Evolutionary conservation across 2,797 vertebrate species (phyloP), one percentile per base, ranked within the genome.

Genomic region (Ctenosaura bakeri): DNA sequence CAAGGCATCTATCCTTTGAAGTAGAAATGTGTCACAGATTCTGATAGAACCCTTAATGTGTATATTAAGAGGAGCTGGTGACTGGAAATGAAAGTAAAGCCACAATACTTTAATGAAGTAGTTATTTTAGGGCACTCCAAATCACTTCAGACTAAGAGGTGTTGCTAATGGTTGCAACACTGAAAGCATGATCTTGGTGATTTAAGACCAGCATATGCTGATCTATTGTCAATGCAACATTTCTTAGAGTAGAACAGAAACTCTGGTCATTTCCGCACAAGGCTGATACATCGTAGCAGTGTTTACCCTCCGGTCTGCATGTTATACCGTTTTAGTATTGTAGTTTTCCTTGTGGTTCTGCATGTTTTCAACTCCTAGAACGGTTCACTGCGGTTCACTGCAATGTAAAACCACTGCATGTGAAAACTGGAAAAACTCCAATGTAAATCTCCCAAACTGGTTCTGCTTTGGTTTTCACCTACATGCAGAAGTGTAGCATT

Each of bases 31-130:
- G 50, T n/a, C 66, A 24, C 2, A 35, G 32, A n/a, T 18, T 46
- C 46, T 24, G 69, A 73, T 73, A 85, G 13, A 85, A 32, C 13
- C 46, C 83, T 73, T 54, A 85, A 85, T 85, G 83, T 73, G 50
- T 54, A 50, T 24, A 73, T 85, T 73, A 54, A 71, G 46, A 52
- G 20, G 32, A 85, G 83, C 6, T 85, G 66, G 14, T 32, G 32
- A 71, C 7, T 52, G 9, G 42, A 73, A 54, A 73, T 71, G 18
- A 71, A 73, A 73, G 69, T n/a, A 29, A 84, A 84, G 42, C 62
- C 35, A 32, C 62, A 84, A 69, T 42, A 85, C 35, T 73, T 85
- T 50, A n/a, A 85, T 73, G 69, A 35, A 52, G 66, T 74, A 50
- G 83, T 73, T n/a, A 26, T 73, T 54, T 35, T 32, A 22, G 22